Conservation (phyloP, 53 echinoderm and acorn worm genomes). For the Paracentrotus lividus region DNA sequence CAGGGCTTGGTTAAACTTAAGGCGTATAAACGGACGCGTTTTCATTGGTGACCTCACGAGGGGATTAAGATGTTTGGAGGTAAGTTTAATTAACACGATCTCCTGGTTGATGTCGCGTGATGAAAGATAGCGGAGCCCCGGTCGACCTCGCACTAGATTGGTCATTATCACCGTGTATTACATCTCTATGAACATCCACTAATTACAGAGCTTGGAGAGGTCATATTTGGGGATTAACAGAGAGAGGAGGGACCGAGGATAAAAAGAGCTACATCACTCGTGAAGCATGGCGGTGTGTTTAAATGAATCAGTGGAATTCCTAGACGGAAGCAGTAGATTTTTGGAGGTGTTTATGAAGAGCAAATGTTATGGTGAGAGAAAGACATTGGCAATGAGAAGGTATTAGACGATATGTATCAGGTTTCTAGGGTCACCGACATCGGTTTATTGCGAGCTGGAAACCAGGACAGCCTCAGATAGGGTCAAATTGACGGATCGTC, state of each 20-base stretch:
- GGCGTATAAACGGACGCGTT: slow-evolving; percentile 31
- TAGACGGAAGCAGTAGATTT: background rate
- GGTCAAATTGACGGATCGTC: background rate
- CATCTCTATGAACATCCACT: slow-evolving; percentile 6
- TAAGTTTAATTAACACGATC: slow-evolving; percentile 36
- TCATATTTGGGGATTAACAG: background rate
- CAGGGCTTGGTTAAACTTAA: background rate
- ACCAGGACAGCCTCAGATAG: slow-evolving; percentile 3
- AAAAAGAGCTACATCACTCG: background rate
- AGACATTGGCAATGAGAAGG: background rate
- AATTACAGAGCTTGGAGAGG: background rate
- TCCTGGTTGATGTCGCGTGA: slow-evolving; percentile 27
- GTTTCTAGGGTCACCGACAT: slow-evolving; percentile 23
- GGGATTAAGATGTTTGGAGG: slow-evolving; percentile 47
- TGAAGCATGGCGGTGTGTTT: background rate
- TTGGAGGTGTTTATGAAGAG: slow-evolving; percentile 10
- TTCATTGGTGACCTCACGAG: slow-evolving; percentile 24
- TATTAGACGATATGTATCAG: background rate
- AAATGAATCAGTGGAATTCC: background rate
- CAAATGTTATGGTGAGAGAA: slow-evolving; percentile 36
- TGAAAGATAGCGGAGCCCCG: background rate
- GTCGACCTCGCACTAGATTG: slow-evolving; percentile 4
- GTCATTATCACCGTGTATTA: background rate
- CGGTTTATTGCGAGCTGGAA: background rate
- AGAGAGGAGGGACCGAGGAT: background rate